Evolutionary conservation across 2,113 vertebrate genomes (phyloP).

Genomic region (Pyxicephalus adspersus): DNA sequence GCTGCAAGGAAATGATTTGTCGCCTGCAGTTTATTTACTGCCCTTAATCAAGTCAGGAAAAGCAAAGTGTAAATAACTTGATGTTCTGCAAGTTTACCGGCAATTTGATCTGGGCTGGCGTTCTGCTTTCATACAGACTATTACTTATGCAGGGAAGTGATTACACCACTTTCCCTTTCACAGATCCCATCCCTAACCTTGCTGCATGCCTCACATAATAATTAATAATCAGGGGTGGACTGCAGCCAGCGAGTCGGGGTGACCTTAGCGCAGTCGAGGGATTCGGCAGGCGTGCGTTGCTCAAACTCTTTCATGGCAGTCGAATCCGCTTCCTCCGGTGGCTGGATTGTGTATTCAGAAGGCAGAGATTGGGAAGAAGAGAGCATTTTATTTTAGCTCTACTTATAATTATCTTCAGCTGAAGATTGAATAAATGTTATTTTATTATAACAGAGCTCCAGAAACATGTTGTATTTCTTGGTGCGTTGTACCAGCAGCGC

Average conservation of each 20-base stretch:
- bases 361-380: not conserved
- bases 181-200: conserved; percentile 20
- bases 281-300: conserved; percentile 7
- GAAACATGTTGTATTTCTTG: not conserved
- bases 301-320: not conserved
- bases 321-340: not conserved
- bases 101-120: too few species aligned
- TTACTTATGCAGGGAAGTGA: not conserved
- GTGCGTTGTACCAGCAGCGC: too few species aligned
- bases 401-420: conserved; percentile 13
- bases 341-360: not conserved
- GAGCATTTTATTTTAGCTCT: not conserved
- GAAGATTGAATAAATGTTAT: not conserved
- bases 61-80: too few species aligned
- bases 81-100: too few species aligned
- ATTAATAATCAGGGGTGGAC: conserved; percentile 32
- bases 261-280: conserved; percentile 31
- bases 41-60: too few species aligned
- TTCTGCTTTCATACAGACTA: too few species aligned
- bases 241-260: conserved; percentile 19
- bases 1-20: too few species aligned
- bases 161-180: not conserved
- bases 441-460: not conserved
- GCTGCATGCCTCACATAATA: conserved; percentile 40
- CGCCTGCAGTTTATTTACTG: too few species aligned